Conservation (phyloP, 2,113 vertebrate species). For the Bagarius yarrelli region DNA sequence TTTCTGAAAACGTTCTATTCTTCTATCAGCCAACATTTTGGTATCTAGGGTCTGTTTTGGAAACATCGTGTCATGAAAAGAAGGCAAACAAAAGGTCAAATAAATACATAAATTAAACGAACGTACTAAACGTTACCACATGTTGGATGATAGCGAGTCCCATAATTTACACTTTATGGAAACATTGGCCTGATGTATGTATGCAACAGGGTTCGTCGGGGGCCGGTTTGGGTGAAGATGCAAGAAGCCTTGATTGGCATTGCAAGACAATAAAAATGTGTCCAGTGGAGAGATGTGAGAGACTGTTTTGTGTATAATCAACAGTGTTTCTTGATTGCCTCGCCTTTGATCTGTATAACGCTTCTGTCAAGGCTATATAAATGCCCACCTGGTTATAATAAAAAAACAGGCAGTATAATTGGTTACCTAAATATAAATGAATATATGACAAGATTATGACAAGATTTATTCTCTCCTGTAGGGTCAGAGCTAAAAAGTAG, state of each 20-base stretch:
- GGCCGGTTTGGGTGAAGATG: not conserved
- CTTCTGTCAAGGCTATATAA: not conserved
- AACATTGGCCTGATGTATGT: slow-evolving; percentile 57
- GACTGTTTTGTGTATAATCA: not conserved
- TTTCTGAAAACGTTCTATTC: slow-evolving; percentile 37
- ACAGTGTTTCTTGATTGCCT: not conserved
- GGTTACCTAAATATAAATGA: not conserved
- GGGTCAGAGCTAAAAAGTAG: not conserved
- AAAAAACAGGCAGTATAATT: not conserved
- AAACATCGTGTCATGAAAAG: slow-evolving; percentile 59
- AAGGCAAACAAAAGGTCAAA: slow-evolving; percentile 59
- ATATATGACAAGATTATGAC: not conserved
- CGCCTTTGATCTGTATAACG: not conserved
- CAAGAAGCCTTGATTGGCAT: not conserved
- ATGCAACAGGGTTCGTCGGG: not conserved
- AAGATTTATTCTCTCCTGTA: slow-evolving; percentile 11
- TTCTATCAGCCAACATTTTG: slow-evolving; percentile 28
- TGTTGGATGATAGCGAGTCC: slow-evolving; percentile 62
- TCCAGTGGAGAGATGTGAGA: not conserved
- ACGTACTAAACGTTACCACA: slow-evolving; percentile 64
- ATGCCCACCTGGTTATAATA: not conserved
- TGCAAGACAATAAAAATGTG: not conserved
- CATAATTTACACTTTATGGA: slow-evolving; percentile 50
- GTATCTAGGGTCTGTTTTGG: slow-evolving; percentile 58
- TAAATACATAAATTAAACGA: slow-evolving; percentile 59